Percentiles rank a stretch among this genome's conserved stretches.
Evolutionary conservation across 2,797 vertebrate species (phyloP).

Genomic region (Diglossa cyanea): DNA sequence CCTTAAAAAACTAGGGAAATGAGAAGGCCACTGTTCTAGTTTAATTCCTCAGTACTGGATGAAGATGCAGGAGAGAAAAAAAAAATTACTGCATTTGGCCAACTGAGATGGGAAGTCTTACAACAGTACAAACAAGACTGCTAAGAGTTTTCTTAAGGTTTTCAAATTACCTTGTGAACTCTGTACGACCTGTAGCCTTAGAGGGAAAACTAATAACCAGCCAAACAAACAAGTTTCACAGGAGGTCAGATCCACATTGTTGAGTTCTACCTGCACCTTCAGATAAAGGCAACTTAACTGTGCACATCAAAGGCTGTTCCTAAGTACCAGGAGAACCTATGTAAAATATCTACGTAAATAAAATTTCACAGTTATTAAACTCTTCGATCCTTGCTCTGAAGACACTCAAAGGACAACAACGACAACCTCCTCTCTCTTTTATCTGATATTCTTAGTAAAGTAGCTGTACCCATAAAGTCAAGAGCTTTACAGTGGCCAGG

Average conservation of each 20-base stretch:
- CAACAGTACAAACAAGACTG: neutral
- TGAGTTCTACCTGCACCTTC: neutral
- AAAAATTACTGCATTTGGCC: neutral
- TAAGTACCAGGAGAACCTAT: neutral
- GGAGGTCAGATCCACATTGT: neutral
- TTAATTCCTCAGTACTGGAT: neutral
- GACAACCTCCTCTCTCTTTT: neutral
- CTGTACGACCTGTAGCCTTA: neutral
- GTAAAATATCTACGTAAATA: neutral
- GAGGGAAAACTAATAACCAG: neutral
- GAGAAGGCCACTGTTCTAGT: neutral
- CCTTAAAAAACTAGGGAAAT: neutral
- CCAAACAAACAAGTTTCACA: neutral
- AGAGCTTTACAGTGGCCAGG: neutral
- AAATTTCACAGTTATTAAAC: neutral
- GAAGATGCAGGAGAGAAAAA: neutral
- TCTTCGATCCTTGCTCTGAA: neutral
- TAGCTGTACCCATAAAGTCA: neutral
- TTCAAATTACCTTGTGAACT: constrained; percentile 12
- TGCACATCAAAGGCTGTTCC: neutral
- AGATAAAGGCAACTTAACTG: neutral
- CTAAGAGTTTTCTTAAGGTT: neutral
- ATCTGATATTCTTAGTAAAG: neutral
- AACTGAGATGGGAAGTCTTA: neutral
- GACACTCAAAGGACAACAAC: neutral